phyloP scores from a whole-genome alignment of 2,888 invertebrate genomes.

The Metellina segmentata region DNA sequence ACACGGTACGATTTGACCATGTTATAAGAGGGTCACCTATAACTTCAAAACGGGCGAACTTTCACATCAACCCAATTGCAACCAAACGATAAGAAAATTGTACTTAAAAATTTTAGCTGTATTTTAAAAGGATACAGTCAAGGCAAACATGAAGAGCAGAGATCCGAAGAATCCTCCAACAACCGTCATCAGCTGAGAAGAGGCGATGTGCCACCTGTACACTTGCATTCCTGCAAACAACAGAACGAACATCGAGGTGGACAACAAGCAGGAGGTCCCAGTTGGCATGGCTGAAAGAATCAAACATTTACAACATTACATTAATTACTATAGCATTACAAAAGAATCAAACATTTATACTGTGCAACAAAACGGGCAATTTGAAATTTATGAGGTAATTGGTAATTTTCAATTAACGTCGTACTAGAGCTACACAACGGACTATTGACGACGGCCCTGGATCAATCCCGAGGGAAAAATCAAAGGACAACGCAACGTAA shows the following conservation, averaged over 20 bases:
- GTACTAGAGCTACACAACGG: too few species aligned
- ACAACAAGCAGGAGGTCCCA: slow-evolving; percentile 83
- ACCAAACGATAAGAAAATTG: background rate
- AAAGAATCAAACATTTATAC: background rate
- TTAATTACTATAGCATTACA: too few species aligned
- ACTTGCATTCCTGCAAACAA: slow-evolving; percentile 96
- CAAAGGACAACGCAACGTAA: too few species aligned
- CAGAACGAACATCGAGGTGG: slow-evolving; percentile 89
- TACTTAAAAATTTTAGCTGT: background rate
- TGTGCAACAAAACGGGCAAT: too few species aligned
- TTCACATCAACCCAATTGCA: background rate
- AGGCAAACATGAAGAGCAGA: slow-evolving; percentile 89
- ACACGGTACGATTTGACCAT: too few species aligned
- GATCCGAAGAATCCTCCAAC: slow-evolving; percentile 94
- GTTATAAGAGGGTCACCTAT: too few species aligned
- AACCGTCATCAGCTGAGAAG: slow-evolving; percentile 91
- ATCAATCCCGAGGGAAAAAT: too few species aligned
- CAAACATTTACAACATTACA: background rate
- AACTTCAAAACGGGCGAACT: too few species aligned
- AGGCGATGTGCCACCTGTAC: slow-evolving; percentile 89
- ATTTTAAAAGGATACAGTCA: slow-evolving; percentile 85
- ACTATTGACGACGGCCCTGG: too few species aligned
- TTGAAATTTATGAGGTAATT: too few species aligned
- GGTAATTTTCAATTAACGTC: too few species aligned
- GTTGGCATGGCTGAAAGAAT: slow-evolving; percentile 80